These are phyloP conservation scores for Nebria ingens DNA, from an alignment of 1,140 invertebrate genomes.

Conservation along the genomic window DNA sequence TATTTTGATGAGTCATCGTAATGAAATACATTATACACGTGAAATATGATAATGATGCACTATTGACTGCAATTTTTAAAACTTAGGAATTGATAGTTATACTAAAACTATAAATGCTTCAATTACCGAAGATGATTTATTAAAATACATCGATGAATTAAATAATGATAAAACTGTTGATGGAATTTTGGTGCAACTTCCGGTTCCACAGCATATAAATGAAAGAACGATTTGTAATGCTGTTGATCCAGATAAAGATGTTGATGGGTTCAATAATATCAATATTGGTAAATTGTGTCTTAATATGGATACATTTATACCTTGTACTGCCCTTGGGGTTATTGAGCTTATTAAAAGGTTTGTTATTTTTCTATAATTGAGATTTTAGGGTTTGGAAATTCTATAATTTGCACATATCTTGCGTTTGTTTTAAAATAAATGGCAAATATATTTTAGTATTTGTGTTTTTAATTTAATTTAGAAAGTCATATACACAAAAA, in stretches of 20 bases:
- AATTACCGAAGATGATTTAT: slow-evolving; percentile 53
- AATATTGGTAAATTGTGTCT: slow-evolving; percentile 67
- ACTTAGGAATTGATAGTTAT: slow-evolving; percentile 49
- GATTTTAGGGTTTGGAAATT: neutral
- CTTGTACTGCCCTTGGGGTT: slow-evolving; percentile 78
- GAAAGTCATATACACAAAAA: no score
- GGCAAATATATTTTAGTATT: slow-evolving; percentile 5
- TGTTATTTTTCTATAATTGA: no score
- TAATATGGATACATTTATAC: slow-evolving; percentile 64
- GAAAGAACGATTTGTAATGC: slow-evolving; percentile 70
- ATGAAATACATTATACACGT: slow-evolving; percentile 12
- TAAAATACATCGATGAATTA: slow-evolving; percentile 50
- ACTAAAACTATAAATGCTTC: slow-evolving; percentile 45
- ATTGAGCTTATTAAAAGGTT: slow-evolving; percentile 61
- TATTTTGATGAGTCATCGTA: slow-evolving; percentile 8
- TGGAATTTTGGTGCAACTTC: slow-evolving; percentile 79
- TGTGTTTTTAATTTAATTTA: slow-evolving; percentile 16
- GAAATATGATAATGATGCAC: no score
- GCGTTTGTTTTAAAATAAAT: slow-evolving; percentile 6
- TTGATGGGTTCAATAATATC: slow-evolving; percentile 79
- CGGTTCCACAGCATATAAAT: slow-evolving; percentile 63
- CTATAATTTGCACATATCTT: neutral
- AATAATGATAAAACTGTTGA: slow-evolving; percentile 62
- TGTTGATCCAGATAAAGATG: slow-evolving; percentile 72
- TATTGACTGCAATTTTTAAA: no score